Evolutionary conservation across 2,888 invertebrate genomes (phyloP).

Genomic region (Stenotaenia linearis): DNA sequence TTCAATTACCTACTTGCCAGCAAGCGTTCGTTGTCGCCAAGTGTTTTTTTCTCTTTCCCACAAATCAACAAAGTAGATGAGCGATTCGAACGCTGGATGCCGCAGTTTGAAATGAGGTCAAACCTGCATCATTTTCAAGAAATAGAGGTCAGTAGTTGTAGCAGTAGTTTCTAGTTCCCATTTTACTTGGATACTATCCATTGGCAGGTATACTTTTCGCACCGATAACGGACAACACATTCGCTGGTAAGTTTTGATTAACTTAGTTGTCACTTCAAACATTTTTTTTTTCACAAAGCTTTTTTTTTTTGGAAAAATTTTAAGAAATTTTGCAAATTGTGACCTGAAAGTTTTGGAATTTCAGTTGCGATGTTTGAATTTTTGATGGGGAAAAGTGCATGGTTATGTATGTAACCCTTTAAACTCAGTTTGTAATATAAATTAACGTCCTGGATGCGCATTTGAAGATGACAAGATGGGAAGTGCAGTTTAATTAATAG

Average conservation of each 20-base stretch:
- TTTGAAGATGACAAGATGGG: not conserved
- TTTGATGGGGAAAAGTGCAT: not conserved
- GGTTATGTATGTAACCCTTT: not conserved
- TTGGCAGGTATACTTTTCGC: not conserved
- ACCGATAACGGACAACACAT: not conserved
- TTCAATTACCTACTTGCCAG: not conserved
- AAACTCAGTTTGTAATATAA: not conserved
- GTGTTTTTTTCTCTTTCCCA: not conserved
- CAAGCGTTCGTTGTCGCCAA: not conserved
- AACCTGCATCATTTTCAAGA: conserved; percentile 27
- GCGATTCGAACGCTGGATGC: not conserved
- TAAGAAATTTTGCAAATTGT: not conserved
- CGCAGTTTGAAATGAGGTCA: conserved; percentile 8
- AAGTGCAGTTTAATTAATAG: not conserved
- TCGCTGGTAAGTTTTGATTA: not conserved
- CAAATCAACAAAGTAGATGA: not conserved
- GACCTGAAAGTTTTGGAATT: not conserved
- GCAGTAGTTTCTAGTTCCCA: not conserved
- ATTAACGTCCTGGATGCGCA: not conserved
- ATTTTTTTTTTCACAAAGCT: too few species aligned
- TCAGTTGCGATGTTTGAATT: not conserved
- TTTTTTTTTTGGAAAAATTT: not conserved
- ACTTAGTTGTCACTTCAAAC: too few species aligned
- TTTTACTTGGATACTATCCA: conserved; percentile 4
- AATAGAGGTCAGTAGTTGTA: conserved; percentile 32